phyloP scores from a whole-genome alignment of 2,888 invertebrate species.

The Dryocosmus kuriphilus region DNA sequence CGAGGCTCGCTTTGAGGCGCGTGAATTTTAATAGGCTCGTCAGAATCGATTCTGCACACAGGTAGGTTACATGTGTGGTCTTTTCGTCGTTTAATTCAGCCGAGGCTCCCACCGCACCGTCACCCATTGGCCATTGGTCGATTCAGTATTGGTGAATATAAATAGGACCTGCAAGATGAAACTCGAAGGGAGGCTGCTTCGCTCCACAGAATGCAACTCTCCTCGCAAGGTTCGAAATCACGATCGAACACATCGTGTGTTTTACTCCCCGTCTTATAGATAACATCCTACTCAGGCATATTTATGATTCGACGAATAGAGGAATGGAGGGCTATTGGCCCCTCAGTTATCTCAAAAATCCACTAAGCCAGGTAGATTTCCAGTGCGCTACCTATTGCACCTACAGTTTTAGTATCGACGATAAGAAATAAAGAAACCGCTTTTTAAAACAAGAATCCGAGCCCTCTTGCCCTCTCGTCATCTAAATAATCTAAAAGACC shows the following conservation, averaged over 20 bases:
- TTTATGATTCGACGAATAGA: conserved; percentile 28
- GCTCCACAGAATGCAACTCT: conserved; percentile 47
- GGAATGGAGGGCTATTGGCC: conserved; percentile 40
- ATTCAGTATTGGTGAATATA: conserved; percentile 55
- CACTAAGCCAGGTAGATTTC: conserved; percentile 27
- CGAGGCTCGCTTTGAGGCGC: conserved; percentile 30
- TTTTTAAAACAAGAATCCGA: background rate
- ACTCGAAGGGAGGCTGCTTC: conserved; percentile 48
- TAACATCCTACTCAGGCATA: conserved; percentile 21
- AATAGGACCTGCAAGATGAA: conserved; percentile 52
- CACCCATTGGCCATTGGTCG: conserved; percentile 39
- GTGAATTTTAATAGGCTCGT: conserved; percentile 50
- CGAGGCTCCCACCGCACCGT: conserved; percentile 49
- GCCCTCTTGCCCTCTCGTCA: background rate
- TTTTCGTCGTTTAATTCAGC: conserved; percentile 51
- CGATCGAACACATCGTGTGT: conserved; percentile 38
- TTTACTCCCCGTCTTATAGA: conserved; percentile 19
- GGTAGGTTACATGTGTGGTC: conserved; percentile 53
- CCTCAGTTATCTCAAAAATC: conserved; percentile 40
- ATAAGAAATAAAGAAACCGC: conserved; percentile 7
- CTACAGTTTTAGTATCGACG: background rate
- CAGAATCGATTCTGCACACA: conserved; percentile 52
- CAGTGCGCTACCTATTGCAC: background rate
- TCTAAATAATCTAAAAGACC: conserved; percentile 8
- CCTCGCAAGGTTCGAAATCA: conserved; percentile 48